A percentile compares a stretch with the other conserved stretches of the same genome.
Evolutionary conservation across 2,797 vertebrate species (phyloP).

Genomic region (Pangasius krempfi): DNA sequence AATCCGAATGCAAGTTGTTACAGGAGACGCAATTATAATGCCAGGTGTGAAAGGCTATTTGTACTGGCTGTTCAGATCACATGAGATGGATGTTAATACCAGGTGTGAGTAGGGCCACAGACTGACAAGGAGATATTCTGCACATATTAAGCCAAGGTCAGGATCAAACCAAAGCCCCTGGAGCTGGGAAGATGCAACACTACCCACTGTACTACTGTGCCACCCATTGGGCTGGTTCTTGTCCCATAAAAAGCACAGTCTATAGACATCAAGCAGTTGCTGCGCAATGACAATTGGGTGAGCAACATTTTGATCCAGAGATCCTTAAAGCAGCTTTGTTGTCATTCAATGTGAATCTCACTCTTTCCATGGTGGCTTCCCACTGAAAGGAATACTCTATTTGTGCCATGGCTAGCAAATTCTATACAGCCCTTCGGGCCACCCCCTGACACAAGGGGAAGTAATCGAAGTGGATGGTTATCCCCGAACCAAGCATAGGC

Average conservation of each 20-base stretch:
- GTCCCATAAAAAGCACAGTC: constrained; percentile 6
- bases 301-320: constrained; percentile 11
- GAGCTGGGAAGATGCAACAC: constrained; percentile 1
- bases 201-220: neutral
- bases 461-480: constrained; percentile 20
- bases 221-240: neutral
- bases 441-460: neutral
- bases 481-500: constrained; percentile 12
- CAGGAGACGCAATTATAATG: neutral
- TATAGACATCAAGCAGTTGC: neutral
- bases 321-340: constrained; percentile 6
- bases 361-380: neutral
- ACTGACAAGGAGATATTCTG: neutral
- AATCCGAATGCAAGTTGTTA: neutral
- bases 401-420: constrained; percentile 16
- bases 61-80: neutral
- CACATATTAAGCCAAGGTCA: constrained; percentile 1
- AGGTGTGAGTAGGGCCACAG: constrained; percentile 4
- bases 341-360: neutral
- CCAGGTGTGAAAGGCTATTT: neutral
- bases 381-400: constrained; percentile 10
- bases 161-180: constrained; percentile 1
- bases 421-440: constrained; percentile 11
- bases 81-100: constrained; percentile 7
- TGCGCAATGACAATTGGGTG: neutral